Evolutionary conservation across 1,140 invertebrate genomes (phyloP), one percentile per base, ranked within the genome.

Genomic region (Aphis gossypii): DNA sequence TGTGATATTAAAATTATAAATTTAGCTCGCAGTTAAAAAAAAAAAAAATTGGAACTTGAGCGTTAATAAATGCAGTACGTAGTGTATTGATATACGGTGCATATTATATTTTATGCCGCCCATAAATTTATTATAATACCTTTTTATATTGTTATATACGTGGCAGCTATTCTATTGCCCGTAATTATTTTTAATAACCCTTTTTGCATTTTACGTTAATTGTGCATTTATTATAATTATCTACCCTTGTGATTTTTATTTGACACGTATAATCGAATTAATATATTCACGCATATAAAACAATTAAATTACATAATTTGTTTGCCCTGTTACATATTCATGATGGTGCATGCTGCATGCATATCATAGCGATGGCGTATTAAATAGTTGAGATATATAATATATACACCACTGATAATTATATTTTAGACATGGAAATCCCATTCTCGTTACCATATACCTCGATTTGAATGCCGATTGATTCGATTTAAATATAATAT

Each of bases 261-360:
- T 88, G n/a, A 88, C 86, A 46, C 86, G 30, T 21, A 51, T 88
- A 88, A 88, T 88, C 20, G 14, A 88, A 88, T 88, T 88, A 88
- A 51, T 88, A 51, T 88, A 51, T 88, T 51, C 46, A 88, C 56
- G 46, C 46, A n/a, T 46, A 88, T 51, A 51, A 88, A 88, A 88
- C 86, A 88, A 88, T 88, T 51, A 21, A 48, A 88, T 46, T 48
- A 86, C 83, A 86, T 41, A 44, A 86, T 86, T 86, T 86, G 83
- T 44, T 44, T 46, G 14, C 41, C 25, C 83, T 30, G 41, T 25
- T 86, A 30, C 83, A 86, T 86, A 86, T 86, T 86, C 83, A 86
- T 86, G 41, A 76, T 18, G 30, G 30, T 11, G 83, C 38, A 84
- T 20, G 11, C 38, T 44, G 25, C 9, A 18, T 11, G 18, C 60